Evolutionary conservation across 2,113 vertebrate genomes (phyloP).

Genomic region (Crocuta crocuta): DNA sequence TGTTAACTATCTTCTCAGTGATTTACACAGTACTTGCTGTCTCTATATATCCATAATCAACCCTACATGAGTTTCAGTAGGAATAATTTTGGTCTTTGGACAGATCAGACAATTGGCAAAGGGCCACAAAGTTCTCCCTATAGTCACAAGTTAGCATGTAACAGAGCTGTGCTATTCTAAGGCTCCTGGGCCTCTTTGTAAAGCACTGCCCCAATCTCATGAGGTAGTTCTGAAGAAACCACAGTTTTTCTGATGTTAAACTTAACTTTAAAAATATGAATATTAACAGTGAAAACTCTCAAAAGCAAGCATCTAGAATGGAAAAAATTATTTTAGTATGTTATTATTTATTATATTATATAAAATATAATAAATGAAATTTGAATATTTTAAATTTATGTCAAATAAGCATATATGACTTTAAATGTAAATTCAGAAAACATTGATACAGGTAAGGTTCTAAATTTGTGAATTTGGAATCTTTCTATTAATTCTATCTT

Average conservation of each 20-base stretch:
- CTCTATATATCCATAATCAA: background rate
- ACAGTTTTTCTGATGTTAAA: background rate
- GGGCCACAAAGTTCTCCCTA: background rate
- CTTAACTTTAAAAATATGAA: background rate
- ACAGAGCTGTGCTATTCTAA: background rate
- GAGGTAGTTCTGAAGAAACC: background rate
- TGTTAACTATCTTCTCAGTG: background rate
- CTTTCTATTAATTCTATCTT: conserved; percentile 33
- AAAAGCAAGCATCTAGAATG: background rate
- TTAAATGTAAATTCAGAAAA: background rate
- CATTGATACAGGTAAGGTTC: background rate
- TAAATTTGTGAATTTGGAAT: background rate
- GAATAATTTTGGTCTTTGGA: background rate
- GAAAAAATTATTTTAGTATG: background rate
- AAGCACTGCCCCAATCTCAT: background rate
- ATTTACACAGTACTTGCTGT: background rate
- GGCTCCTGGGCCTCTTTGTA: background rate
- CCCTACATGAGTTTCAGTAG: background rate
- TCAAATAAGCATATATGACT: conserved; percentile 24
- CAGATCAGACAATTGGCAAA: background rate
- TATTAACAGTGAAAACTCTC: background rate
- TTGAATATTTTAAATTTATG: background rate
- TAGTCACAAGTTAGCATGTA: background rate
- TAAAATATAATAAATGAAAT: conserved; percentile 12
- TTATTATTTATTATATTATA: background rate